Evolutionary conservation across 2,797 vertebrate genomes (phyloP).

Genomic region (Austrolebias charrua): DNA sequence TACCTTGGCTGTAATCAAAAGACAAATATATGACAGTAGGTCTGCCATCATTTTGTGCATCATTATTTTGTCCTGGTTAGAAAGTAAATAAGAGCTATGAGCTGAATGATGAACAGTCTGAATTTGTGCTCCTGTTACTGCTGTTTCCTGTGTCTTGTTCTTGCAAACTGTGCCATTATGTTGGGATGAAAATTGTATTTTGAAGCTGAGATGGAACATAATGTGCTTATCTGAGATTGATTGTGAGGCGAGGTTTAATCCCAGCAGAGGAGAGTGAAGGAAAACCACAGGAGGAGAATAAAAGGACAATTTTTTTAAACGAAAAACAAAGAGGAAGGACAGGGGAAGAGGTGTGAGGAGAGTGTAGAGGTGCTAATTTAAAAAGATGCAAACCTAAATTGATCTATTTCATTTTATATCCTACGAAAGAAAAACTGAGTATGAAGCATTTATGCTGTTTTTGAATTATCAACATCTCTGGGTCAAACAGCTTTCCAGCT

Average conservation of each 20-base stretch:
- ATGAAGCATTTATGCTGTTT: slow-evolving; percentile 1
- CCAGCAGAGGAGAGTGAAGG: slow-evolving; percentile 27
- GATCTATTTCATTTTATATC: slow-evolving; percentile 11
- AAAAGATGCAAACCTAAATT: slow-evolving; percentile 3
- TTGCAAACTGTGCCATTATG: slow-evolving; percentile 40
- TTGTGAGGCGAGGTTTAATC: slow-evolving; percentile 57
- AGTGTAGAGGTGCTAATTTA: background rate
- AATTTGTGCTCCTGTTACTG: slow-evolving; percentile 4
- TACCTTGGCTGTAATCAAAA: slow-evolving; percentile 26
- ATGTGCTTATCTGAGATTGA: slow-evolving; percentile 70
- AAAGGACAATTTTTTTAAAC: slow-evolving; percentile 44
- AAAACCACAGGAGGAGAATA: slow-evolving; percentile 36
- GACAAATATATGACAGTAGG: slow-evolving; percentile 10
- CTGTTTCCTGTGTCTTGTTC: slow-evolving; percentile 27
- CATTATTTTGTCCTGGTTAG: background rate
- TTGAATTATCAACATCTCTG: too few relatives aligned
- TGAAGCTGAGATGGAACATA: slow-evolving; percentile 56
- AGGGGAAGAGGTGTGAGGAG: background rate
- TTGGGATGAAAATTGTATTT: slow-evolving; percentile 57
- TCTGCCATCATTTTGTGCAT: slow-evolving; percentile 17
- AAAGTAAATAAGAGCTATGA: slow-evolving; percentile 16
- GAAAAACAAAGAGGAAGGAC: background rate
- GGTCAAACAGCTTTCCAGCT: too few relatives aligned
- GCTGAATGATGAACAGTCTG: slow-evolving; percentile 12
- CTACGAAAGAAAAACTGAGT: background rate